phyloP scores from a whole-genome alignment of 2,113 vertebrate species.

The Myrmophylax atrothorax region DNA sequence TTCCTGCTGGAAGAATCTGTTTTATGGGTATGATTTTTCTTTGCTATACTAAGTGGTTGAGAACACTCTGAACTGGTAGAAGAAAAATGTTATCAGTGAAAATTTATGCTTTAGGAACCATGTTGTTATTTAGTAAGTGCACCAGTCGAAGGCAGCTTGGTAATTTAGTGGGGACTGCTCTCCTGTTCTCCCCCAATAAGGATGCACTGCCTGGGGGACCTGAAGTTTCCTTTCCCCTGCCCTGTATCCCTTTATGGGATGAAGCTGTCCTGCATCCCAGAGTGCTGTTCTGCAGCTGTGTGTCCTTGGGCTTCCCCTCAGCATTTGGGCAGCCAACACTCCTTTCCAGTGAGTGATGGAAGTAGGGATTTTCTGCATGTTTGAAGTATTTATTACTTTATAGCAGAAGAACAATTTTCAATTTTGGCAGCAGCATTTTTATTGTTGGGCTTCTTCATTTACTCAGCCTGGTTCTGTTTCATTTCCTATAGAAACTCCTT shows the following conservation, averaged over 20 bases:
- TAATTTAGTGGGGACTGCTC: not conserved
- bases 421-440: not conserved
- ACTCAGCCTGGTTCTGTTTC: not conserved
- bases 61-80: not conserved
- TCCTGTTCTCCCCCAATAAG: not conserved
- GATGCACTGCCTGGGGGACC: not conserved
- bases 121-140: not conserved
- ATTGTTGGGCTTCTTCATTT: not conserved
- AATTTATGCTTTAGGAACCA: not conserved
- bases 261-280: not conserved
- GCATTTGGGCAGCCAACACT: not conserved
- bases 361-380: not conserved
- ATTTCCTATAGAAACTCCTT: slow-evolving; percentile 9
- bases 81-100: not conserved
- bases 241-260: not conserved
- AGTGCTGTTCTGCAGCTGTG: not conserved
- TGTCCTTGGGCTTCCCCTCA: not conserved
- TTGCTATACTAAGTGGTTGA: not conserved
- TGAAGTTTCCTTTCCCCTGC: not conserved
- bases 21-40: not conserved
- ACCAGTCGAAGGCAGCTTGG: not conserved
- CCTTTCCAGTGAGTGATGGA: not conserved
- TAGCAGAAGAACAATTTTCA: not conserved
- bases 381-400: not conserved
- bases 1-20: not conserved